Base-by-base conservation (phyloP, 2,797 vertebrate species). In the Acanthiza pusilla region DNA sequence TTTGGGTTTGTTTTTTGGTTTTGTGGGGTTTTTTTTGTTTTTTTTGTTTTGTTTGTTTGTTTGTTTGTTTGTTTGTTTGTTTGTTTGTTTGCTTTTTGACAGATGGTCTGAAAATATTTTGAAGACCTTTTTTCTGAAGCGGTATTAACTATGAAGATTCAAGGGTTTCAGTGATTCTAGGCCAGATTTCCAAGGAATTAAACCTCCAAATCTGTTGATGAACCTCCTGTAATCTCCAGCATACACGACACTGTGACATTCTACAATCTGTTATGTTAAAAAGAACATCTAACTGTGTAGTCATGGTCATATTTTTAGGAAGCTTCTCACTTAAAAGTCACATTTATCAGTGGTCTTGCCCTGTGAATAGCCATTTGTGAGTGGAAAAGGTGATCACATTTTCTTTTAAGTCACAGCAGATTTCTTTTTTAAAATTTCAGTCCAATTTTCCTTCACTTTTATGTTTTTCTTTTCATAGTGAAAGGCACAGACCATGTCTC, bases 221-320 rank as follows among this genome's bases (percentile, higher is more conserved):
- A 68, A 38, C 3, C 2, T 70, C 10, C 7, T 70, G 5, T 18
- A 58, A 25, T 62, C 13, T 79, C 16, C 25, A 22, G 10, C 9
- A n/a, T 43, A 60, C 11, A 16, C 2, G 65, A 9, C 0, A 0
- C 25, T 62, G 5, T 7, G 54, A 8, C 3, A 22, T 54, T 79
- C 45, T 75, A 36, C 36, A 42, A 40, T 16, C 23, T 40, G 4
- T 32, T 10, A 3, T n/a, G 6, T 36, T 51, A 77, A 70, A 79
- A 70, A 22, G 1, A 11, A 26, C 6, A 60, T 40, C 20, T 47
- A 84, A 13, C 4, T 63, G 20, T 65, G 30, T 11, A 60, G 8
- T 68, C 14, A 19, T 13, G 20, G 23, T 32, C 29, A 48, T 58
- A 43, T 51, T 85, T 75, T 84, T 48, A 43, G 29, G 40, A 91